Conservation (phyloP, 2,888 invertebrate genomes). For the Phaedon cochleariae region DNA sequence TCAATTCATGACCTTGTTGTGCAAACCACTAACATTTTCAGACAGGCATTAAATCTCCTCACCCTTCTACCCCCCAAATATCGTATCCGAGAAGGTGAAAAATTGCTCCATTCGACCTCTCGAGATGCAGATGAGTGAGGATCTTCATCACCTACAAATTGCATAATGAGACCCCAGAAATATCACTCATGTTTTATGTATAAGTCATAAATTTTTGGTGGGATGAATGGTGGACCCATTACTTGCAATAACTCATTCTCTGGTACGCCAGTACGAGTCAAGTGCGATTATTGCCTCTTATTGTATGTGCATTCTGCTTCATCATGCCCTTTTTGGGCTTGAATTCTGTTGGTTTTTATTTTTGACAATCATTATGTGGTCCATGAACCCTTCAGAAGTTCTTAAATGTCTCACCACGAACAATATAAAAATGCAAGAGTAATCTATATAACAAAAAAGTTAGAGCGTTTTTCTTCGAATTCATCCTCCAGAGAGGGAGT, state of each 20-base stretch:
- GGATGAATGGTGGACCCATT: constrained; percentile 23
- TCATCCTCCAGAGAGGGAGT: too few species aligned
- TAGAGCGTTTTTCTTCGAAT: too few species aligned
- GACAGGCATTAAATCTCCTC: too few species aligned
- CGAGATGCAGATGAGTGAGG: not conserved
- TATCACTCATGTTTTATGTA: constrained; percentile 30
- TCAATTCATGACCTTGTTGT: not conserved
- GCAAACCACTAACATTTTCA: not conserved
- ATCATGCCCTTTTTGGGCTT: not conserved
- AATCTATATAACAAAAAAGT: too few species aligned
- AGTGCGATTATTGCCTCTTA: not conserved
- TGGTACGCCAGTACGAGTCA: not conserved
- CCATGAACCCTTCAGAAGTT: not conserved
- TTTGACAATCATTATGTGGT: not conserved
- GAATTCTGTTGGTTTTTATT: not conserved
- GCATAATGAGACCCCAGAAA: constrained; percentile 11
- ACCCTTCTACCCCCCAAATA: too few species aligned
- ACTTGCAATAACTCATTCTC: constrained; percentile 13
- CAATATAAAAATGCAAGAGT: too few species aligned
- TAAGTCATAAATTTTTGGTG: constrained; percentile 33
- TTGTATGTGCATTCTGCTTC: not conserved
- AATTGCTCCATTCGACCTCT: not conserved
- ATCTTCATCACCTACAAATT: constrained; percentile 1
- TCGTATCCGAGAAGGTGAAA: not conserved
- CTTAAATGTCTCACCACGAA: too few species aligned